phyloP scores from a whole-genome alignment of 2,888 invertebrate species.

The Cantharis rustica region DNA sequence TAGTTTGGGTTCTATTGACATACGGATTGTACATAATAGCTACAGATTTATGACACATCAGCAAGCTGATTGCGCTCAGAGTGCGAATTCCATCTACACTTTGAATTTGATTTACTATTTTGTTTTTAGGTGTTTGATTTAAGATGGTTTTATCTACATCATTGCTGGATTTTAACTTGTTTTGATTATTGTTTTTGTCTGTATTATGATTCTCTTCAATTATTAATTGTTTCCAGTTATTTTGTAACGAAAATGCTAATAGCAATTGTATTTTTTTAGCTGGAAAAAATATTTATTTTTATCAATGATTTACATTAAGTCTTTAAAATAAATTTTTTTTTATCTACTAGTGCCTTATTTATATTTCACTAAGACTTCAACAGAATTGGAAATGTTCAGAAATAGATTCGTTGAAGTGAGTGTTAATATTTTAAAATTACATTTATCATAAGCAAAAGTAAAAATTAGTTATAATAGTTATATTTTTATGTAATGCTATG shows the following conservation, averaged over 20 bases:
- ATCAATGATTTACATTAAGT: neutral
- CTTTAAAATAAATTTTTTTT: neutral
- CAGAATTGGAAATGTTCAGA: neutral
- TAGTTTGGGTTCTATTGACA: conserved; percentile 61
- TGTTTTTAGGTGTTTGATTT: conserved; percentile 54
- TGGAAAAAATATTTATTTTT: neutral
- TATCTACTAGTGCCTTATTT: neutral
- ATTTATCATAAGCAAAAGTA: too few species aligned
- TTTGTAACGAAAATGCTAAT: conserved; percentile 18
- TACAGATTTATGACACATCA: conserved; percentile 64
- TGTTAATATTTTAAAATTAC: neutral
- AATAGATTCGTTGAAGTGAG: neutral
- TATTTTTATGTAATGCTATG: too few species aligned
- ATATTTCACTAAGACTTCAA: neutral
- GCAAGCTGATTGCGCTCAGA: conserved; percentile 61
- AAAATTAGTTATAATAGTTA: too few species aligned
- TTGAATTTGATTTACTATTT: conserved; percentile 56
- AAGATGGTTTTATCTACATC: neutral
- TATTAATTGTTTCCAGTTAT: conserved; percentile 17
- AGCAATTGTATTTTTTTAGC: conserved; percentile 9
- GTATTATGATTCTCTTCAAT: neutral
- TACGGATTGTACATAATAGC: conserved; percentile 64
- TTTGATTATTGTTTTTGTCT: conserved; percentile 1
- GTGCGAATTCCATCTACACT: conserved; percentile 62
- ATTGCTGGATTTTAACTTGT: neutral